Evolutionary conservation across 2,888 invertebrate genomes (phyloP).

Genomic region (Ctena decussata): DNA sequence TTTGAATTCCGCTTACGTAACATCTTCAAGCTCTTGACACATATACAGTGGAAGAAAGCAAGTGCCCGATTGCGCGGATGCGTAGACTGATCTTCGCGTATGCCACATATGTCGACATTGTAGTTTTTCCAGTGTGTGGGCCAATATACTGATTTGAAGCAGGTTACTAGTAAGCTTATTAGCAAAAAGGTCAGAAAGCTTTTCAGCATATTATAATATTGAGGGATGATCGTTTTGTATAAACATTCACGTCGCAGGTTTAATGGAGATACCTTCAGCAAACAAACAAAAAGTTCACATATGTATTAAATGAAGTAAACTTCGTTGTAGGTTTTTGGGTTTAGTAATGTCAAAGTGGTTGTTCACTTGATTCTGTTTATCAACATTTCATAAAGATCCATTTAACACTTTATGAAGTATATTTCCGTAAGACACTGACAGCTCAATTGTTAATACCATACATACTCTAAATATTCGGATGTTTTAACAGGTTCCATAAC

Average conservation of each 20-base stretch:
- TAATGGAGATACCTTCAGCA: slow-evolving; percentile 10
- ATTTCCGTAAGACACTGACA: slow-evolving; percentile 5
- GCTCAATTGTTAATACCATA: background rate
- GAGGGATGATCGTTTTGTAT: background rate
- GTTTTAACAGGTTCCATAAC: no score
- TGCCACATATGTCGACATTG: no score
- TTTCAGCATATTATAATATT: background rate
- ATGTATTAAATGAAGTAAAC: slow-evolving; percentile 14
- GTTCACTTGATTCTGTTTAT: background rate
- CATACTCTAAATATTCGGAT: no score
- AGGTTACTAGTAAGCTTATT: background rate
- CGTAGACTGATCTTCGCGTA: no score
- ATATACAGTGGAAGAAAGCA: no score
- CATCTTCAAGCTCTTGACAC: no score
- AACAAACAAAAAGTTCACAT: slow-evolving; percentile 12
- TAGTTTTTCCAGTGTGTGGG: no score
- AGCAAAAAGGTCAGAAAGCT: background rate
- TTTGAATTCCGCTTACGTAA: no score
- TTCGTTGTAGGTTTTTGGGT: background rate
- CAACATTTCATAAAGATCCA: slow-evolving; percentile 14
- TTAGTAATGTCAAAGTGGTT: slow-evolving; percentile 11
- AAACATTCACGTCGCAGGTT: background rate
- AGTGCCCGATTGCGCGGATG: no score
- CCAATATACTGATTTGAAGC: background rate
- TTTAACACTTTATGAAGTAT: slow-evolving; percentile 16